Evolutionary conservation across 1,140 invertebrate genomes (phyloP).

Genomic region (Ceratina calcarata): DNA sequence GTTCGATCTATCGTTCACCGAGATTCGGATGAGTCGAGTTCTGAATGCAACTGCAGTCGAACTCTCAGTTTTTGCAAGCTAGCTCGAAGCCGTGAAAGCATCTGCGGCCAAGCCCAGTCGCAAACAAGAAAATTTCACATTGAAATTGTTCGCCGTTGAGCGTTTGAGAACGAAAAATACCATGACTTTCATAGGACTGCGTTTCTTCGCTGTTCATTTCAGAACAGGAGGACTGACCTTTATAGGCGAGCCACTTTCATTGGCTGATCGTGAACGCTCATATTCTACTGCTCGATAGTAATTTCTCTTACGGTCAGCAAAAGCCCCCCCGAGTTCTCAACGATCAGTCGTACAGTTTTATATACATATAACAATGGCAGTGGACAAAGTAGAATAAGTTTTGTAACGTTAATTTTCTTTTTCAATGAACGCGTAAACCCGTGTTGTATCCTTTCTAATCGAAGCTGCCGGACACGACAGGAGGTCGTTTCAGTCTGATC

Average conservation of each 20-base stretch:
- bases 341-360: too few species aligned
- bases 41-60: too few species aligned
- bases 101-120: neutral
- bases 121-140: slow-evolving; percentile 24
- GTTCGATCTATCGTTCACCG: neutral
- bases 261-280: slow-evolving; percentile 10
- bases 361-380: too few species aligned
- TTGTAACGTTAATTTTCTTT: too few species aligned
- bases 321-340: too few species aligned
- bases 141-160: neutral
- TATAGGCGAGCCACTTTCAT: slow-evolving; percentile 17
- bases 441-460: slow-evolving; percentile 16
- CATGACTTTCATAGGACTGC: neutral
- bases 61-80: neutral
- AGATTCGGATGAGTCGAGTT: neutral
- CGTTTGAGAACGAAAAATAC: neutral
- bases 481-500: neutral
- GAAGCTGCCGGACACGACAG: neutral
- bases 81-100: neutral
- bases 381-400: too few species aligned
- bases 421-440: neutral
- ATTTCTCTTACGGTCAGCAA: too few species aligned
- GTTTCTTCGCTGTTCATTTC: slow-evolving; percentile 1
- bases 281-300: slow-evolving; percentile 8
- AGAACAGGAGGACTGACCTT: slow-evolving; percentile 19